A percentile compares a stretch with the other conserved stretches of the same genome.
These are phyloP conservation scores for Premnoplex brunnescens DNA, from an alignment of 2,797 vertebrate genomes.

Conservation along the genomic window DNA sequence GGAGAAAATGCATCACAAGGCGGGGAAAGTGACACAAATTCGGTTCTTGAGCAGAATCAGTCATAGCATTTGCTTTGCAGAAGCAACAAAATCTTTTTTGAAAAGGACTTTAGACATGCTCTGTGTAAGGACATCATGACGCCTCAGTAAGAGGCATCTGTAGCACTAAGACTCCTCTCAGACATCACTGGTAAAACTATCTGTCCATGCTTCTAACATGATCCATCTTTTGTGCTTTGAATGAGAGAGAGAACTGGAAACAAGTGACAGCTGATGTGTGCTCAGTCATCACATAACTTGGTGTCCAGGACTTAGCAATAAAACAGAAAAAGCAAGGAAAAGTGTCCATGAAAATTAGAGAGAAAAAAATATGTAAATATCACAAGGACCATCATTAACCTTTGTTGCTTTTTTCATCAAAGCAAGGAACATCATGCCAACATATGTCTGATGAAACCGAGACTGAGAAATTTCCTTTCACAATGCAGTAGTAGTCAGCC, in stretches of 20 bases:
- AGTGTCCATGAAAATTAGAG: neutral
- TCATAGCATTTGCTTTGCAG: neutral
- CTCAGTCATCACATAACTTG: neutral
- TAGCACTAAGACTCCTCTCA: neutral
- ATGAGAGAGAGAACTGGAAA: neutral
- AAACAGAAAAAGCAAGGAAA: neutral
- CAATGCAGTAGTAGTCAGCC: neutral
- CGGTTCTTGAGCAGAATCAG: neutral
- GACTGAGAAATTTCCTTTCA: neutral
- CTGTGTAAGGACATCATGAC: neutral
- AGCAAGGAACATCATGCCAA: neutral
- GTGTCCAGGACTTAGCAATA: neutral
- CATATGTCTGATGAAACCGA: neutral
- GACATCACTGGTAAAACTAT: neutral
- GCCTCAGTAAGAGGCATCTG: neutral
- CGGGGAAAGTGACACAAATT: neutral
- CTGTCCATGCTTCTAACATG: neutral
- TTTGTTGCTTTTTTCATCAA: neutral
- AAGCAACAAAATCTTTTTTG: accelerated
- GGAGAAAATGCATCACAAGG: neutral
- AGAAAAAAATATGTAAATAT: neutral
- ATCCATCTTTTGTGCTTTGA: neutral
- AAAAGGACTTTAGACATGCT: neutral
- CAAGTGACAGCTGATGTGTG: neutral
- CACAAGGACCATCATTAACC: neutral